Conservation (phyloP, 2,113 vertebrate genomes). For the Vimba vimba region DNA sequence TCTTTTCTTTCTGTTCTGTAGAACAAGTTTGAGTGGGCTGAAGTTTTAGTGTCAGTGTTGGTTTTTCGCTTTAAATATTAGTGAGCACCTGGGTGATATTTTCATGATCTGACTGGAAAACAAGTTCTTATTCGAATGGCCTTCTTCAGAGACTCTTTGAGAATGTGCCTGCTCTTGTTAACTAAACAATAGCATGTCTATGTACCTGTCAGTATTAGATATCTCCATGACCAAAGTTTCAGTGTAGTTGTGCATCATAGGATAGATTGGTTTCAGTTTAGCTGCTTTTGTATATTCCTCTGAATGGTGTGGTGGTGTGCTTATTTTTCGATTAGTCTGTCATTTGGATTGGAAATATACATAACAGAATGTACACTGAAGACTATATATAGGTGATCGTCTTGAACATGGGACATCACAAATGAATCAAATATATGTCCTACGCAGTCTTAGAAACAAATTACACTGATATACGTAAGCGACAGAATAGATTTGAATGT, state of each 20-base stretch:
- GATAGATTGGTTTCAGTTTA: slow-evolving; percentile 41
- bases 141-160: slow-evolving; percentile 55
- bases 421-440: slow-evolving; percentile 34
- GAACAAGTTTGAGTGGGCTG: slow-evolving; percentile 23
- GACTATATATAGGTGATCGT: slow-evolving; percentile 1
- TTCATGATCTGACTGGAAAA: slow-evolving; percentile 38
- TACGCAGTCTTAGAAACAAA: slow-evolving; percentile 21
- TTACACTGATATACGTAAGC: neutral
- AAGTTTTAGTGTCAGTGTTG: slow-evolving; percentile 43
- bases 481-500: slow-evolving; percentile 30
- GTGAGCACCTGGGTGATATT: slow-evolving; percentile 43
- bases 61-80: slow-evolving; percentile 57
- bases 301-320: slow-evolving; percentile 37
- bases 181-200: slow-evolving; percentile 50
- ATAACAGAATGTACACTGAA: slow-evolving; percentile 17
- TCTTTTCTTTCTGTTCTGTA: slow-evolving; percentile 28
- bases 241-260: slow-evolving; percentile 45
- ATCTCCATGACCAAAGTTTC: slow-evolving; percentile 57
- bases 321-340: neutral
- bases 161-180: slow-evolving; percentile 57
- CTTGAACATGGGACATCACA: slow-evolving; percentile 1
- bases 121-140: slow-evolving; percentile 39
- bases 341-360: slow-evolving; percentile 4
- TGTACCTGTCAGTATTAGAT: slow-evolving; percentile 57
- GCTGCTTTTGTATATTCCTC: slow-evolving; percentile 39